Base-by-base conservation (phyloP, 2,113 vertebrate species). In the Odocoileus virginianus region DNA sequence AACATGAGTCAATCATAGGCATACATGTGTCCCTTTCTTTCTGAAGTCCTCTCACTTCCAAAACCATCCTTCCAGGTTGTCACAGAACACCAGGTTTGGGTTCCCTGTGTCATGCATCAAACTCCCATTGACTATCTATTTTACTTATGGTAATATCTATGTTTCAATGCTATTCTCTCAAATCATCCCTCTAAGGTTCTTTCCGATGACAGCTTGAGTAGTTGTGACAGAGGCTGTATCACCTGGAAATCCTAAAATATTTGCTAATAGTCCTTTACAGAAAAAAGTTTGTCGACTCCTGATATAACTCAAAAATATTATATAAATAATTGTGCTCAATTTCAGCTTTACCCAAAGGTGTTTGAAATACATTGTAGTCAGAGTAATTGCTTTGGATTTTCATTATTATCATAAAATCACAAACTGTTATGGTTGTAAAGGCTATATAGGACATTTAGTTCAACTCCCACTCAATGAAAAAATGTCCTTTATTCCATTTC, bases 331-430 rank as follows among this genome's bases (percentile, higher is more conserved):
- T 40, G 10, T 89, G 30, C 2, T 83, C 14, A 60, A 43, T 64
- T 89, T 95, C 3, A 57, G 14, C 52, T 91, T 57, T 87, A 47
- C 17, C 45, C 40, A 33, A 79, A 40, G 71, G 11, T 79, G 17
- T 74, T 91, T 92, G 57, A 71, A 92, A 54, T 96, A 82, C 33
- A 17, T 9, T 36, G 7, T 74, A 60, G 58, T 36, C 45, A 94
- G 47, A 86, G 43, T 43, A 61, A 96, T 74, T 89, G 82, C 43
- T 89, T 86, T 91, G 7, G 4, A 43, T 64, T 92, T 95, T 85
- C 14, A 43, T 93, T n/a, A 71, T 88, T 88, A 94, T 94, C 74
- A 92, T 94, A 88, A 94, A 94, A 55, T 89, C 11, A 76, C 33
- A 85, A 89, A 83, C 9, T 71, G 12, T 79, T 91, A 17, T 84